phyloP scores from a whole-genome alignment of 2,113 vertebrate genomes.

The Notothenia coriiceps region DNA sequence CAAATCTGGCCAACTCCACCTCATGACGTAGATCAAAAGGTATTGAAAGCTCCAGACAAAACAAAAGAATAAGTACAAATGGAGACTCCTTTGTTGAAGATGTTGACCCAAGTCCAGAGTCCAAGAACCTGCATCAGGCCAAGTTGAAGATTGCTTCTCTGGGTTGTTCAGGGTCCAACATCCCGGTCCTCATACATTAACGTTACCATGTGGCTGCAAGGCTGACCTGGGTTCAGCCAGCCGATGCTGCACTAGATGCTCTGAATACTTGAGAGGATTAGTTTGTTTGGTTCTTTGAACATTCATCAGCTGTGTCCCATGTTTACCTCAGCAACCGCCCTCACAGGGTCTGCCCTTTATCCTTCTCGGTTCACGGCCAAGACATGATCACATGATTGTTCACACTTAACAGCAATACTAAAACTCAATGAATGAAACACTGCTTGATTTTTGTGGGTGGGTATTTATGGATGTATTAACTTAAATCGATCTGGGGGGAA shows the following conservation, averaged over 20 bases:
- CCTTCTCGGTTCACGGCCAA: constrained; percentile 22
- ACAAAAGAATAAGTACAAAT: too few relatives aligned
- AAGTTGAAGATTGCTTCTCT: not conserved
- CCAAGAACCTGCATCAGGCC: too few relatives aligned
- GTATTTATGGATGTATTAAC: not conserved
- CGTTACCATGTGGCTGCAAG: constrained; percentile 38
- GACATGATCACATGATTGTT: not conserved
- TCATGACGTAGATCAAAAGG: not conserved
- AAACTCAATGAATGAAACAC: not conserved
- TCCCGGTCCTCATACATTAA: not conserved
- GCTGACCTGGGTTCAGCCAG: constrained; percentile 15
- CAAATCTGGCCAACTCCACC: not conserved
- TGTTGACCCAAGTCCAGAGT: not conserved
- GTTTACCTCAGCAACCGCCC: constrained; percentile 24
- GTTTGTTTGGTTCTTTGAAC: constrained; percentile 34
- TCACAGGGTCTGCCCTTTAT: constrained; percentile 12
- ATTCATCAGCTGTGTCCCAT: constrained; percentile 45
- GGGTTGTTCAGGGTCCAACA: not conserved
- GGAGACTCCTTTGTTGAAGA: not conserved
- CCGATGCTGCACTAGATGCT: constrained; percentile 13
- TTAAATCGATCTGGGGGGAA: not conserved
- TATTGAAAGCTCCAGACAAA: too few relatives aligned
- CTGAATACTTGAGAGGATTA: constrained; percentile 58
- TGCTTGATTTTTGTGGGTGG: not conserved
- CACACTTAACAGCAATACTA: not conserved